A percentile compares a stretch with the other conserved stretches of the same genome.
Conservation (phyloP, 2,888 invertebrate genomes). For the Hetaerina titia region DNA sequence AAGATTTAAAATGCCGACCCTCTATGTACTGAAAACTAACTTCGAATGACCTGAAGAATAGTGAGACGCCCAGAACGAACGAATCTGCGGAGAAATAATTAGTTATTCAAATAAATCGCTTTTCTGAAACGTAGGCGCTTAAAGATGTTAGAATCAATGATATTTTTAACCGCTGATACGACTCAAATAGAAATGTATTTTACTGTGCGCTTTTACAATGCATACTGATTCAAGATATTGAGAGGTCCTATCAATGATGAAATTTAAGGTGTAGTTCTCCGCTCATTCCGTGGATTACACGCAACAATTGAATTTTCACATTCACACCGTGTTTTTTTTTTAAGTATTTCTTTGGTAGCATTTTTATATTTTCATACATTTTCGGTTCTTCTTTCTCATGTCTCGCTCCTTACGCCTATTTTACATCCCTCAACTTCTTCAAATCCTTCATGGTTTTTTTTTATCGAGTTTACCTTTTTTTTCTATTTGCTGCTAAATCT, state of each 20-base stretch:
- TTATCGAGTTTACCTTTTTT: background rate
- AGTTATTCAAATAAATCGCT: too few relatives aligned
- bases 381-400: background rate
- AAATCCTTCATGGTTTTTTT: background rate
- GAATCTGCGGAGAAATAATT: too few relatives aligned
- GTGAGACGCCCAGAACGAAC: too few relatives aligned
- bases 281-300: background rate
- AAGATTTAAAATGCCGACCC: too few relatives aligned
- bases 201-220: background rate
- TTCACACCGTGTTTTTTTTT: background rate
- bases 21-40: too few relatives aligned
- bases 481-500: constrained; percentile 39
- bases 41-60: too few relatives aligned
- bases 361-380: background rate
- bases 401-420: background rate
- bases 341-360: background rate
- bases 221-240: background rate
- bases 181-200: background rate
- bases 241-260: background rate
- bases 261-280: background rate
- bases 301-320: background rate
- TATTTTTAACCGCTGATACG: too few relatives aligned
- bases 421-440: background rate
- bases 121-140: background rate
- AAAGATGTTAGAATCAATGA: background rate